phyloP scores from a whole-genome alignment of 2,797 vertebrate genomes.

The Xiphorhynchus erythropygius region DNA sequence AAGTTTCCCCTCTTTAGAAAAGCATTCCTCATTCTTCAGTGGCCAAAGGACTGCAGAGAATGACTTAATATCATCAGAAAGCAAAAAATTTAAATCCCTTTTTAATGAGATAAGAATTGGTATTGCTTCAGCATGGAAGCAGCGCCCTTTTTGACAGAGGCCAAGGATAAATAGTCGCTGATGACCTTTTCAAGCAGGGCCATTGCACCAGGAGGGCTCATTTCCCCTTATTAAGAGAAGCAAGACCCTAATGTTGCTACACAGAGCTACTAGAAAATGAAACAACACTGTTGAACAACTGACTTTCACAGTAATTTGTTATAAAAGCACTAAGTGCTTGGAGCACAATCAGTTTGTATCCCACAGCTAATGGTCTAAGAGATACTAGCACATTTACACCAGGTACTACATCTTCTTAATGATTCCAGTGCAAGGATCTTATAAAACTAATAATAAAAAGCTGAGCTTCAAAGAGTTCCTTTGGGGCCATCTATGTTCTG shows the following conservation, averaged over 20 bases:
- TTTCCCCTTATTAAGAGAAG: slow-evolving; percentile 12
- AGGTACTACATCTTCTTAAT: slow-evolving; percentile 36
- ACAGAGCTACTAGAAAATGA: neutral
- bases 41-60: neutral
- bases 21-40: neutral
- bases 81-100: neutral
- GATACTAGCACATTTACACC: slow-evolving; percentile 20
- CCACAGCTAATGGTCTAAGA: slow-evolving; percentile 14
- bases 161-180: neutral
- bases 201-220: slow-evolving; percentile 10
- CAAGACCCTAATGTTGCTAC: neutral
- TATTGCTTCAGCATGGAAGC: neutral
- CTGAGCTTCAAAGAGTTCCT: slow-evolving; percentile 20
- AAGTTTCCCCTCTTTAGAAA: neutral
- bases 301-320: slow-evolving; percentile 24
- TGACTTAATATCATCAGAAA: slow-evolving; percentile 11
- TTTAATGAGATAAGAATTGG: slow-evolving; percentile 44
- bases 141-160: neutral
- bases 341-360: neutral
- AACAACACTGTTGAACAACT: neutral
- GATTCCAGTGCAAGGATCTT: slow-evolving; percentile 26
- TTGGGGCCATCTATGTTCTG: slow-evolving; percentile 3
- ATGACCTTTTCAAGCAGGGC: slow-evolving; percentile 29
- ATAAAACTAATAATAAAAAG: slow-evolving; percentile 49
- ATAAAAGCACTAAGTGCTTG: neutral